phyloP scores from a whole-genome alignment of 2,888 invertebrate species.

The Fissipunctia ypsillon region DNA sequence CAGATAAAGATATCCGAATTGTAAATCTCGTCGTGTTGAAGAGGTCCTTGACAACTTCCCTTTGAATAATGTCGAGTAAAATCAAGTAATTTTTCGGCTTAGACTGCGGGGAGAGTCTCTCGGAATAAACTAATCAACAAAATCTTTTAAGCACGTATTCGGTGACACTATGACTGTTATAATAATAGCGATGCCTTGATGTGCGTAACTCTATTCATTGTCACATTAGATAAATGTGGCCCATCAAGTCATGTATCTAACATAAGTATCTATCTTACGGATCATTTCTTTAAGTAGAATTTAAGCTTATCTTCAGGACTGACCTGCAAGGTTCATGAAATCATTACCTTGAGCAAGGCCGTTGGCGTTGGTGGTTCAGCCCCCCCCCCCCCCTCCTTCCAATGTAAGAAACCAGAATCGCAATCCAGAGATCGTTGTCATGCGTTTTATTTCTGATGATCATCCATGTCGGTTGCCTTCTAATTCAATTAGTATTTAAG shows the following conservation, averaged over 20 bases:
- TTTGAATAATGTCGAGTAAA: not conserved
- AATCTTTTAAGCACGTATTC: no score
- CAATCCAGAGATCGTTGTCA: no score
- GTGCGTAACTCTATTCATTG: no score
- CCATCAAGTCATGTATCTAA: not conserved
- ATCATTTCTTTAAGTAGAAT: not conserved
- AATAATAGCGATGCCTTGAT: not conserved
- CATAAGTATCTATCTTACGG: not conserved
- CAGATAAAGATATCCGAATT: not conserved
- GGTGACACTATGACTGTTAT: no score
- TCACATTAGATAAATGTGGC: no score
- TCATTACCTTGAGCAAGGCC: no score
- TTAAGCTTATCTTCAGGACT: not conserved
- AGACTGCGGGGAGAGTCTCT: not conserved
- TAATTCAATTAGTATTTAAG: no score
- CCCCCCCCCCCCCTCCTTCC: no score
- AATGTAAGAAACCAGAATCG: no score
- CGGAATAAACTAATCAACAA: not conserved
- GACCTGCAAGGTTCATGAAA: not conserved
- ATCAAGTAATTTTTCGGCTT: not conserved
- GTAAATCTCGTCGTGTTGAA: not conserved
- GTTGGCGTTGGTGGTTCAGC: no score
- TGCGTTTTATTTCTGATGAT: no score
- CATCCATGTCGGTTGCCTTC: no score
- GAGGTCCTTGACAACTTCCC: not conserved